Evolutionary conservation across 1,140 invertebrate species (phyloP).

Genomic region (Pemphigus obesinymphae): DNA sequence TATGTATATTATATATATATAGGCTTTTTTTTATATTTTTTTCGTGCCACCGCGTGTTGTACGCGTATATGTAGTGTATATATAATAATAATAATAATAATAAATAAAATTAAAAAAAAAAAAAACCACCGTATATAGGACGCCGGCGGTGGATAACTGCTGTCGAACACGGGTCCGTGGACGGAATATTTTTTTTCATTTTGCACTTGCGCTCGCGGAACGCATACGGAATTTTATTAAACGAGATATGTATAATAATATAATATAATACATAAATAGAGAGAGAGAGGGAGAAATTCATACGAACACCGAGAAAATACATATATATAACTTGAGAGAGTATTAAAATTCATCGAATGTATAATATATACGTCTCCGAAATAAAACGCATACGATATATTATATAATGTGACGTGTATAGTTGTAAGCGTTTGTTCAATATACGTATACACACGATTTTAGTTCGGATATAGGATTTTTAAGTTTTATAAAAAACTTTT

Average conservation of each 20-base stretch:
- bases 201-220: conserved; percentile 2
- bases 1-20: neutral
- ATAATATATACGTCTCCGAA: neutral
- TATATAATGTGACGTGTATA: neutral
- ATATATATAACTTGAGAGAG: neutral
- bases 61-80: too few relatives aligned
- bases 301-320: neutral
- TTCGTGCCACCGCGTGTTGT: neutral
- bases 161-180: conserved; percentile 25
- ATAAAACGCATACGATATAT: neutral
- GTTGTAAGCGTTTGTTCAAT: too few relatives aligned
- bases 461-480: too few relatives aligned
- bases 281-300: neutral
- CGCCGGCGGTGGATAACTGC: neutral
- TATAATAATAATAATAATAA: conserved; percentile 10
- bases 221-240: conserved; percentile 27
- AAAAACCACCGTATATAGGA: neutral
- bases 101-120: neutral
- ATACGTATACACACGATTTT: too few relatives aligned
- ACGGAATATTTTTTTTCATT: conserved; percentile 39
- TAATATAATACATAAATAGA: neutral
- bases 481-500: too few relatives aligned
- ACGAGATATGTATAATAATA: neutral
- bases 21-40: conserved; percentile 13
- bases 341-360: neutral